These are phyloP conservation scores for Stictocephala bisonia DNA, from an alignment of 2,888 invertebrate species.

Conservation along the genomic window DNA sequence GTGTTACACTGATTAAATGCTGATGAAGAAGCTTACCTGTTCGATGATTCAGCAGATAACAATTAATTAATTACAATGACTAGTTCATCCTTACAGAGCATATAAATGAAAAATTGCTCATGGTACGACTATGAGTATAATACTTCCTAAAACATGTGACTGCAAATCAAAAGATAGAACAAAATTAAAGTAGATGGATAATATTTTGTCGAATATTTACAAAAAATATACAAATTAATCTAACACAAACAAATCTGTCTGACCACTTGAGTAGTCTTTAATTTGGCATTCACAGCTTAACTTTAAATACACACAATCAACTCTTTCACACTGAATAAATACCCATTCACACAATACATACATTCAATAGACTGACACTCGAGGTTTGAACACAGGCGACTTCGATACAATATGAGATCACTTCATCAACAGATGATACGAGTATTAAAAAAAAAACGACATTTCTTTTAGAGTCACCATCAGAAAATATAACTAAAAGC, in stretches of 20 bases:
- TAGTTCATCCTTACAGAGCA: no score
- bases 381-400: conserved; percentile 24
- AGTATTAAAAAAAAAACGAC: no score
- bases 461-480: not conserved
- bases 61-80: no score
- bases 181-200: conserved; percentile 8
- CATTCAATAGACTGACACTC: conserved; percentile 12
- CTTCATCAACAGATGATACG: no score
- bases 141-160: no score
- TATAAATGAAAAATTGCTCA: no score
- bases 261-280: conserved; percentile 20
- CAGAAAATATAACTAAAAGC: not conserved
- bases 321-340: conserved; percentile 39
- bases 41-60: no score
- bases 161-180: no score
- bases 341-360: conserved; percentile 13
- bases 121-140: no score
- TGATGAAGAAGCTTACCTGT: no score
- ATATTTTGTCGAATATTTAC: conserved; percentile 16
- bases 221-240: conserved; percentile 22
- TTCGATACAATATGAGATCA: no score
- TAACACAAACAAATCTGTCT: conserved; percentile 16
- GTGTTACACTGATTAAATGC: no score
- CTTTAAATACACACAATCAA: not conserved
- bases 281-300: conserved; percentile 23